Conservation (phyloP, 2,888 invertebrate genomes). For the Pandemis heparana region DNA sequence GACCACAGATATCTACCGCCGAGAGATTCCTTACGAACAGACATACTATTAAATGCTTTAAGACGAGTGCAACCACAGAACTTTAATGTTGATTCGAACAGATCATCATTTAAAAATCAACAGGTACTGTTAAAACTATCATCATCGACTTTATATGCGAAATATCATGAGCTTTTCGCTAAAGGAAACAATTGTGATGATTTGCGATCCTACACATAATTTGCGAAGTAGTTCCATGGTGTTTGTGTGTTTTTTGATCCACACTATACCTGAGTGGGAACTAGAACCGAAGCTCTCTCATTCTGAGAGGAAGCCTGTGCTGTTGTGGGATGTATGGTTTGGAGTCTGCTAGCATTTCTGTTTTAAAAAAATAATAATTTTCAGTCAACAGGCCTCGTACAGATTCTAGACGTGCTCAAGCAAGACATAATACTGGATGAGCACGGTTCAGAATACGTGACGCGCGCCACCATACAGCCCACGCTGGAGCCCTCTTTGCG, state of each 20-base stretch:
- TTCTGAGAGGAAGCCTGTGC: too few species aligned
- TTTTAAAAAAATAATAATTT: slow-evolving; percentile 21
- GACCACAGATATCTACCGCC: slow-evolving; percentile 77
- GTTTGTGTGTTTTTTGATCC: too few species aligned
- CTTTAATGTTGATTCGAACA: slow-evolving; percentile 71
- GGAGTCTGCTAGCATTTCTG: too few species aligned
- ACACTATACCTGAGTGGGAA: too few species aligned
- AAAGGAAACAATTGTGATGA: too few species aligned
- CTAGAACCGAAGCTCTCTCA: too few species aligned
- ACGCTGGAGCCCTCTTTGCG: slow-evolving; percentile 88
- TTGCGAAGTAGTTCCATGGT: too few species aligned
- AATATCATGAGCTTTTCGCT: too few species aligned
- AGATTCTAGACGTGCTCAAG: slow-evolving; percentile 77
- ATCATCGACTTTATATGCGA: background rate
- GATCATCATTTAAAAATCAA: slow-evolving; percentile 62
- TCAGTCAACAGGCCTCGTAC: slow-evolving; percentile 71
- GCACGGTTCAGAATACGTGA: slow-evolving; percentile 58
- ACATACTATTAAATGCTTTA: slow-evolving; percentile 72
- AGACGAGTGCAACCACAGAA: slow-evolving; percentile 68
- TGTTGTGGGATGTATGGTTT: too few species aligned
- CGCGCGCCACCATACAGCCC: slow-evolving; percentile 54
- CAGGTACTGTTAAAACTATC: slow-evolving; percentile 58
- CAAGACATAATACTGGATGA: slow-evolving; percentile 73
- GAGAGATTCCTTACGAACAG: slow-evolving; percentile 70
- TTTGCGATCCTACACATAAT: too few species aligned